These are phyloP conservation scores for Drosophila sp. DNA, from an alignment of 1,140 invertebrate genomes.

Conservation along the genomic window DNA sequence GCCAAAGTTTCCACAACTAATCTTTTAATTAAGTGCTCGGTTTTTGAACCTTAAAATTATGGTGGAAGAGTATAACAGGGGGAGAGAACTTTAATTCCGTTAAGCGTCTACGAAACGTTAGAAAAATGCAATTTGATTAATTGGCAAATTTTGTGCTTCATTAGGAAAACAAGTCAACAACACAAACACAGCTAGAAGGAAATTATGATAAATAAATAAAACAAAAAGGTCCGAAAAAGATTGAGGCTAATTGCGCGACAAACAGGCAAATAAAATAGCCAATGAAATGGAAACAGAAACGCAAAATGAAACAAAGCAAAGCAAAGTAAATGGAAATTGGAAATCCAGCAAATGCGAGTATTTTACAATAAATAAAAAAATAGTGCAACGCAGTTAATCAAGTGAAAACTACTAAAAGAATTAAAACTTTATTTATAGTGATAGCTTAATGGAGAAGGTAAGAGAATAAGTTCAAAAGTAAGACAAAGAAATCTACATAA, in stretches of 20 bases:
- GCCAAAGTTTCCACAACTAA: slow-evolving; percentile 76
- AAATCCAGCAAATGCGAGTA: slow-evolving; percentile 48
- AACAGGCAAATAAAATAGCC: slow-evolving; percentile 57
- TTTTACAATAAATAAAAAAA: slow-evolving; percentile 77
- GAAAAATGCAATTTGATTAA: slow-evolving; percentile 77
- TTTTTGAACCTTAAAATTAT: slow-evolving; percentile 43
- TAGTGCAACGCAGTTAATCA: slow-evolving; percentile 72
- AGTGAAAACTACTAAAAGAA: slow-evolving; percentile 60
- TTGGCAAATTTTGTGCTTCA: slow-evolving; percentile 77
- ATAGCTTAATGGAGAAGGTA: slow-evolving; percentile 32
- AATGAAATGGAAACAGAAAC: slow-evolving; percentile 49
- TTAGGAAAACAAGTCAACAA: slow-evolving; percentile 55
- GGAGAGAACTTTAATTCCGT: slow-evolving; percentile 15
- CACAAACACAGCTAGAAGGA: slow-evolving; percentile 30
- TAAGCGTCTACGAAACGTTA: slow-evolving; percentile 28
- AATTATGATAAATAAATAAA: slow-evolving; percentile 25
- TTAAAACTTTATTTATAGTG: slow-evolving; percentile 7
- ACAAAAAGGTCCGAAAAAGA: slow-evolving; percentile 28
- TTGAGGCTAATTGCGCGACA: slow-evolving; percentile 63
- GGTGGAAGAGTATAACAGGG: too few species aligned
- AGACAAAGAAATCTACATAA: background rate
- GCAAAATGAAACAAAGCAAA: slow-evolving; percentile 13
- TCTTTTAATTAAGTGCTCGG: slow-evolving; percentile 80
- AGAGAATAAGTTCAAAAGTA: slow-evolving; percentile 19
- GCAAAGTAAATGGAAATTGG: slow-evolving; percentile 3